Conservation (phyloP, 2,113 vertebrate species). For the Hippocampus mohnikei region DNA sequence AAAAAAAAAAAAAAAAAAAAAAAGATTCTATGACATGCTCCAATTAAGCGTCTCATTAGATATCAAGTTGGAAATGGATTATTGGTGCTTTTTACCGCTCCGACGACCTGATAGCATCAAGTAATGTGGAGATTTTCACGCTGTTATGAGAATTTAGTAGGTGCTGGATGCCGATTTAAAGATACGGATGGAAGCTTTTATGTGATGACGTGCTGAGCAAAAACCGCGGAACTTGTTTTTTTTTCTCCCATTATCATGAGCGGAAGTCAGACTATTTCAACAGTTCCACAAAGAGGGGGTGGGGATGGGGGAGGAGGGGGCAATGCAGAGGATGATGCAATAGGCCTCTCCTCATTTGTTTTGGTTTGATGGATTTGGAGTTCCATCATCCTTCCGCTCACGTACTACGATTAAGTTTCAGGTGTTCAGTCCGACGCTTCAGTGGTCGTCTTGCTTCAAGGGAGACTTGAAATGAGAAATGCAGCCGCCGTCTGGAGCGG, state of each 20-base stretch:
- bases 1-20: too few relatives aligned
- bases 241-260: not conserved
- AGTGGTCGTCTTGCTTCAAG: slow-evolving; percentile 1
- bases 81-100: slow-evolving; percentile 27
- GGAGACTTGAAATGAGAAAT: not conserved
- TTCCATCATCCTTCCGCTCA: not conserved
- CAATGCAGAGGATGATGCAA: not conserved
- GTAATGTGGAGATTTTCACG: not conserved
- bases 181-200: not conserved
- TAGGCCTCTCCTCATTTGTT: not conserved
- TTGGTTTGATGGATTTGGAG: not conserved
- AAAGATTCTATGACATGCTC: slow-evolving; percentile 20
- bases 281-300: too few relatives aligned
- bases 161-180: not conserved
- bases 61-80: slow-evolving; percentile 33
- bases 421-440: slow-evolving; percentile 9
- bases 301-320: too few relatives aligned
- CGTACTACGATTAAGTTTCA: slow-evolving; percentile 6
- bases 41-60: slow-evolving; percentile 50
- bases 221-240: not conserved
- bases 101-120: slow-evolving; percentile 22
- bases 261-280: too few relatives aligned
- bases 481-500: not conserved
- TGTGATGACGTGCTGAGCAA: not conserved
- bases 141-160: slow-evolving; percentile 13